Percentiles rank a stretch among this genome's conserved stretches.
phyloP scores from a whole-genome alignment of 2,888 invertebrate species.

The Melipona beecheii region DNA sequence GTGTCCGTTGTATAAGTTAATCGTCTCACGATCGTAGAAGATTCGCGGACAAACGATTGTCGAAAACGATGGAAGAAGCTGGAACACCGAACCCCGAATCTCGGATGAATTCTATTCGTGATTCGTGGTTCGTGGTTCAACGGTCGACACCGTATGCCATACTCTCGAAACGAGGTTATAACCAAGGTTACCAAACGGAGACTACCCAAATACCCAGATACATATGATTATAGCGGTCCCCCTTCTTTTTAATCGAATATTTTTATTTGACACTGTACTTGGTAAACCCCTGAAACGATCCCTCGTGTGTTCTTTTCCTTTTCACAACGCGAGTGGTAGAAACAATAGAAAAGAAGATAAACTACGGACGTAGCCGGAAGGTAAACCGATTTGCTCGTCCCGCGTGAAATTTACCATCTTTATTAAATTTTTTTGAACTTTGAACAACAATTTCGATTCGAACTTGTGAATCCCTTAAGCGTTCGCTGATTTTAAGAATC shows the following conservation, averaged over 20 bases:
- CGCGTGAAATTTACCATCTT: neutral
- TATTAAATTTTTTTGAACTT: neutral
- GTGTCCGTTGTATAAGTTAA: neutral
- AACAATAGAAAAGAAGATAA: neutral
- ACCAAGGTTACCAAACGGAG: constrained; percentile 80
- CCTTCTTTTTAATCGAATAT: constrained; percentile 46
- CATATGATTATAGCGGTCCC: constrained; percentile 76
- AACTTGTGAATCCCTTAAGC: neutral
- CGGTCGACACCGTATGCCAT: constrained; percentile 48
- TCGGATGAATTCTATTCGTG: constrained; percentile 27
- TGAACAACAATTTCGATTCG: neutral
- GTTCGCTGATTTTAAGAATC: too few relatives aligned
- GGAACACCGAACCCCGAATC: constrained; percentile 5
- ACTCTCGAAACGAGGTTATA: constrained; percentile 61
- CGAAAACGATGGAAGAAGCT: neutral
- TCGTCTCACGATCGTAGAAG: neutral
- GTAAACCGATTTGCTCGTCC: neutral
- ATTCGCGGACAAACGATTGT: neutral
- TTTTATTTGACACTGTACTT: constrained; percentile 38
- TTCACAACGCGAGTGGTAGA: neutral
- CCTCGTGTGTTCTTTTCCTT: neutral
- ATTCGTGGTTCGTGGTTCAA: constrained; percentile 40
- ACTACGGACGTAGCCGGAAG: neutral
- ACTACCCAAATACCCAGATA: constrained; percentile 80
- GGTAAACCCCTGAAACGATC: constrained; percentile 35